These are phyloP conservation scores for Laupala kohalensis DNA, from an alignment of 1,140 invertebrate genomes.

Conservation along the genomic window DNA sequence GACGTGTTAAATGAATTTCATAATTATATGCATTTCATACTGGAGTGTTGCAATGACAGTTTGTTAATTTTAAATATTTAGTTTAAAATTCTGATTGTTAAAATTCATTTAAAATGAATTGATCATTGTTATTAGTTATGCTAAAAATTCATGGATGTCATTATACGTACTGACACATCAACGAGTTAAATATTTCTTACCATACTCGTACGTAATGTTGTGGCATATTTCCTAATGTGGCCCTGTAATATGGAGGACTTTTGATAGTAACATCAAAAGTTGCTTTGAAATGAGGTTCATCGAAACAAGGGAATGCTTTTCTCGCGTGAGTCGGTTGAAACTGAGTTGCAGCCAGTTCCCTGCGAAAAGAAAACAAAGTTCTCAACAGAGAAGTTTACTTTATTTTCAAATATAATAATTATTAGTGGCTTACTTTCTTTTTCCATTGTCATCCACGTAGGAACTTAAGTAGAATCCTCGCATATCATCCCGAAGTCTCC, in stretches of 20 bases:
- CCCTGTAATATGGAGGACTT: too few relatives aligned
- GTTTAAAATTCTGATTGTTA: too few relatives aligned
- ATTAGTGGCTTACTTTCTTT: background rate
- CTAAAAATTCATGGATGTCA: too few relatives aligned
- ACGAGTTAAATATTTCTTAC: background rate
- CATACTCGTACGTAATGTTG: background rate
- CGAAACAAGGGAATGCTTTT: slow-evolving; percentile 83
- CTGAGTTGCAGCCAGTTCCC: slow-evolving; percentile 73
- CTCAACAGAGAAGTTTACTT: too few relatives aligned
- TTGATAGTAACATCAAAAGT: slow-evolving; percentile 47
- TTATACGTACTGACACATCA: too few relatives aligned
- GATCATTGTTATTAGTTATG: too few relatives aligned
- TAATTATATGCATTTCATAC: too few relatives aligned
- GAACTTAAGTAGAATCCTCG: slow-evolving; percentile 69
- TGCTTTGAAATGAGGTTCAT: slow-evolving; percentile 82
- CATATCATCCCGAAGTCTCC: slow-evolving; percentile 41
- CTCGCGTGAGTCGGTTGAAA: slow-evolving; percentile 85
- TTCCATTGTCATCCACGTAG: slow-evolving; percentile 33
- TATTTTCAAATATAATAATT: background rate
- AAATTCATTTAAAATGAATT: too few relatives aligned
- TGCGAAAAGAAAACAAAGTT: slow-evolving; percentile 25
- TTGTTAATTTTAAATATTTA: too few relatives aligned
- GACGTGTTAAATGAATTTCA: too few relatives aligned
- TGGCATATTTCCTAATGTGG: slow-evolving; percentile 5
- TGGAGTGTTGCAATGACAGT: too few relatives aligned